Base-by-base conservation (phyloP, 2,888 invertebrate species). In the Sinodicranocentrus sp. region DNA sequence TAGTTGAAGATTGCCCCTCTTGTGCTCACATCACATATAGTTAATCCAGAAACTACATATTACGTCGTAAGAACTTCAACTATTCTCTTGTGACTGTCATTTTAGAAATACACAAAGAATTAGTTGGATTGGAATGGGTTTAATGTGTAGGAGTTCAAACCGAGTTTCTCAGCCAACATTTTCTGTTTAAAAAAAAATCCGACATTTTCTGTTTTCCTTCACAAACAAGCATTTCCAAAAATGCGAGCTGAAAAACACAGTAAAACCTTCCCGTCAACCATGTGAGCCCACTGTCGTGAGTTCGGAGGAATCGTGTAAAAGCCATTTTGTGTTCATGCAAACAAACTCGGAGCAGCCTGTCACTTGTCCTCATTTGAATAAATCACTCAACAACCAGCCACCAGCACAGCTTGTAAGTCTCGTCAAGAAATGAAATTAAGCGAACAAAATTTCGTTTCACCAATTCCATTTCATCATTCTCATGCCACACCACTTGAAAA, bases 301-400 rank as follows among this genome's bases (percentile, higher is more conserved):
- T 61, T 72, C 48, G 44, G 17, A 68, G 44, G 28, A 44, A 68
- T 44, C 54, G 57, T 23, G 67, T 77, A 77, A 77, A 77, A 77
- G 77, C 68, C 68, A 77, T 77, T 77, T 68, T 67, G 21, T 77
- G 77, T 68, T 76, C 59, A 57, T 70, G 59, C 78, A 54, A 61
- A 48, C 68, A 70, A 78, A 78, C 78, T 65, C 28, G 39, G 76
- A 77, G n/a, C 61, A 61, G 61, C 21, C 70, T 78, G 78, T 78
- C 78, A 78, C 61, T 78, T 78, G 77, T 78, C 48, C 70, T 44
- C 70, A 75, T 75, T 82, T 82, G 68, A 82, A 82, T 82, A 82
- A 82, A 82, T 82, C 82, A 82, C 68, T 73, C 75, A 75, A 67
- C 72, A 68, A 78, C n/a, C 61, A 72, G n/a, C 72, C 26, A 52